Evolutionary conservation across 2,113 vertebrate genomes (phyloP).

Genomic region (Pycnonotus jocosus): DNA sequence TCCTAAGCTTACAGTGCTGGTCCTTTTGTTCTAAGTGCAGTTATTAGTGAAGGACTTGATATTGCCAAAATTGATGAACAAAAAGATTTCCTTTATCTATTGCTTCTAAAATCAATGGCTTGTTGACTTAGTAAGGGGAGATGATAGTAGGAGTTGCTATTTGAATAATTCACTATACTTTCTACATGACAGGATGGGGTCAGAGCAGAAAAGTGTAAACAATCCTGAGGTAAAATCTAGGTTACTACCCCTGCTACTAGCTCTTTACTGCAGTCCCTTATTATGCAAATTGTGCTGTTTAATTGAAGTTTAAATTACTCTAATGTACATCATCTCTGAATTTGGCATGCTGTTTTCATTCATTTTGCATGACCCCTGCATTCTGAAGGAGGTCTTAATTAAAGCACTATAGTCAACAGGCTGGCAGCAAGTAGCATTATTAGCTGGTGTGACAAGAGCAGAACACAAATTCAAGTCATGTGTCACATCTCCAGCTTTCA

Average conservation of each 20-base stretch:
- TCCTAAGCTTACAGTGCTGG: not conserved
- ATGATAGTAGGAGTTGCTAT: not conserved
- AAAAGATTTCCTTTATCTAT: not conserved
- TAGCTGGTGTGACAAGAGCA: conserved; percentile 3
- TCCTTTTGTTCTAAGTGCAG: not conserved
- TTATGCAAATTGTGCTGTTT: conserved; percentile 43
- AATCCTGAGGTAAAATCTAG: conserved; percentile 29
- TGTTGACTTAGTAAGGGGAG: not conserved
- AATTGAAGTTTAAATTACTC: conserved; percentile 55
- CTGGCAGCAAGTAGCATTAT: conserved; percentile 4
- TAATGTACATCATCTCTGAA: conserved; percentile 45
- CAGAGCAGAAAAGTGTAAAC: conserved; percentile 1
- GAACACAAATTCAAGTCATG: conserved; percentile 14
- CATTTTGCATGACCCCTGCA: conserved; percentile 44
- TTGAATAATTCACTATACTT: not conserved
- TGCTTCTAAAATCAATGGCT: not conserved
- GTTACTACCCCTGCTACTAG: conserved; percentile 1
- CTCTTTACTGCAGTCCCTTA: conserved; percentile 10
- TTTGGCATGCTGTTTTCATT: conserved; percentile 43
- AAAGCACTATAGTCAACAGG: not conserved
- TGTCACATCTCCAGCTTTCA: not conserved
- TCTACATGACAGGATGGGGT: not conserved
- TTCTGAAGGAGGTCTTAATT: conserved; percentile 52
- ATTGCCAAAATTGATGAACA: not conserved
- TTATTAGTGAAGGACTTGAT: not conserved